A percentile compares a stretch with the other conserved stretches of the same genome.
Conservation (phyloP, 2,113 vertebrate species). For the Callipepla californica region DNA sequence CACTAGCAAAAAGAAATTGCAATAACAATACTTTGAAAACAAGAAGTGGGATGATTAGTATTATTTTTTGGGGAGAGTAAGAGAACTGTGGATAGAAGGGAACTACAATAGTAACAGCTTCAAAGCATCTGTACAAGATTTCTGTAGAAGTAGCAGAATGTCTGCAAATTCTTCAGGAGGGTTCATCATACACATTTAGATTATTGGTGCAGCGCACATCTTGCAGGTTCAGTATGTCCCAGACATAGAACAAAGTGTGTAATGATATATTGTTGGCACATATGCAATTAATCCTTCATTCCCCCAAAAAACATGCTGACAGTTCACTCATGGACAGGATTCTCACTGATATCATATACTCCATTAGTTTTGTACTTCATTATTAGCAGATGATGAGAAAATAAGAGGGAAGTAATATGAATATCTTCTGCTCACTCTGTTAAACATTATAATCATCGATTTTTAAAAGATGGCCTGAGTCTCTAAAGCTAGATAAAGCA, state of each 20-base stretch:
- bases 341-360: neutral
- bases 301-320: neutral
- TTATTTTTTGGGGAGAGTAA: accelerated
- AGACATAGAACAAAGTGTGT: neutral
- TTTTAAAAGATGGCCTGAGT: neutral
- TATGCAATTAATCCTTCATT: neutral
- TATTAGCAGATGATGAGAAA: conserved; percentile 8
- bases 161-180: neutral
- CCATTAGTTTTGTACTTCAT: neutral
- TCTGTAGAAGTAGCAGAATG: neutral
- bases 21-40: neutral
- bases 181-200: neutral
- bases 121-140: neutral
- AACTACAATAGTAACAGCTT: neutral
- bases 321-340: neutral
- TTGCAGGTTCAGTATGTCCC: neutral
- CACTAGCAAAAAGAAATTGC: neutral
- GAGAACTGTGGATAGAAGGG: neutral
- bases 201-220: neutral
- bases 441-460: conserved; percentile 21
- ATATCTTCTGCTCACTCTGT: neutral
- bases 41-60: neutral
- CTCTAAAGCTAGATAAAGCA: conserved; percentile 24
- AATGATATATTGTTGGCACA: neutral
- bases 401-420: neutral